These are phyloP conservation scores for Egretta garzetta DNA, from an alignment of 2,113 vertebrate species.

Conservation along the genomic window DNA sequence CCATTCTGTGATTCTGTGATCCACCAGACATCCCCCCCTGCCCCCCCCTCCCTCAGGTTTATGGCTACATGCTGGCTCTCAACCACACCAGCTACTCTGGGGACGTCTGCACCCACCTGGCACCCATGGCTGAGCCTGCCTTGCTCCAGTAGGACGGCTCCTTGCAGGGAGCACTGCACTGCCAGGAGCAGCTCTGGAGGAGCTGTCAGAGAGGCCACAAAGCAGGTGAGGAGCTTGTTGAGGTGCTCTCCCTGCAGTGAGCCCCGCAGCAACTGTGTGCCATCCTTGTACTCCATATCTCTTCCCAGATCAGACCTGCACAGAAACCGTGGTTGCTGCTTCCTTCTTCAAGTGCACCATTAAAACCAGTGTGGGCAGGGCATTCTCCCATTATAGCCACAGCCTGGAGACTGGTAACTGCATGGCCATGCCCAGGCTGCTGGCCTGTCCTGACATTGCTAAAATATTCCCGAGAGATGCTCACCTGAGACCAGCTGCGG, in stretches of 20 bases:
- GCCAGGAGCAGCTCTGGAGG: background rate
- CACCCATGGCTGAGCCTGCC: background rate
- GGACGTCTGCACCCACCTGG: fast-evolving
- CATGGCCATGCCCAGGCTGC: fast-evolving
- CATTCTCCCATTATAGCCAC: background rate
- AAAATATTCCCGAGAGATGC: background rate
- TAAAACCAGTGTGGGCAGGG: background rate
- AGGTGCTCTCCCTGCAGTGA: background rate
- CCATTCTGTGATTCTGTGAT: background rate
- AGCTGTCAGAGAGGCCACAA: background rate
- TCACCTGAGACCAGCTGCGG: background rate
- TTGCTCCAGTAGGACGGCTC: background rate
- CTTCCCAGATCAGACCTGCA: background rate
- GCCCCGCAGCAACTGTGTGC: background rate
- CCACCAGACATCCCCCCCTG: background rate
- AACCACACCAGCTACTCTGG: too few species aligned
- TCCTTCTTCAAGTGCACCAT: background rate
- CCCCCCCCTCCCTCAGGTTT: fast-evolving
- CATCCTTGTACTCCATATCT: fast-evolving
- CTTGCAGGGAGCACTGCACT: background rate
- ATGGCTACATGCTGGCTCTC: background rate
- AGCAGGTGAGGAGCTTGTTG: background rate
- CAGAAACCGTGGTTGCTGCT: background rate
- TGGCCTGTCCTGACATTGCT: background rate
- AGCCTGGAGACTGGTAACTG: background rate